These are phyloP conservation scores for Plumapathes pennacea DNA, from an alignment of 92 coral and sea anemone species.

Conservation along the genomic window DNA sequence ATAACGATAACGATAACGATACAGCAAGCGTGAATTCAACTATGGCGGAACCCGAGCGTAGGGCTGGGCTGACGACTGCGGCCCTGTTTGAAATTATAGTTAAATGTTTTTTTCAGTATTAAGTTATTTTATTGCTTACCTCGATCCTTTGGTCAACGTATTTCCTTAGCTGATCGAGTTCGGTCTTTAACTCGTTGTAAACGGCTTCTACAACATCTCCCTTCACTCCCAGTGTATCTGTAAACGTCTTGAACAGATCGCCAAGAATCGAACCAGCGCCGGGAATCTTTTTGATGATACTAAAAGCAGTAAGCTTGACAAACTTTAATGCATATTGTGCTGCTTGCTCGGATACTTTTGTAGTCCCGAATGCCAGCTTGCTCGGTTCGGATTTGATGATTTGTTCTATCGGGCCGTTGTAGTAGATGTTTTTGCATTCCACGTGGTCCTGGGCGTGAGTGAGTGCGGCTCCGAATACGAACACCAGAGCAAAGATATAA, in stretches of 20 bases:
- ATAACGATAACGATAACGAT: too few species aligned
- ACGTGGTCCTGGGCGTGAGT: background rate
- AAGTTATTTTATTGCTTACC: background rate
- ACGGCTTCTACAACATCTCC: background rate
- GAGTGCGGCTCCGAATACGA: too few species aligned
- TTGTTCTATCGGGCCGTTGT: slow-evolving; percentile 9
- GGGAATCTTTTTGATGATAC: background rate
- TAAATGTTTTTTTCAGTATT: background rate
- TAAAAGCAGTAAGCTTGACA: background rate
- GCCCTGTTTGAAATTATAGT: background rate
- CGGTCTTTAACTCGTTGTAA: slow-evolving; percentile 1
- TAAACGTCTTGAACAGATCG: background rate
- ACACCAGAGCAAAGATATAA: too few species aligned
- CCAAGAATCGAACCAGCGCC: background rate
- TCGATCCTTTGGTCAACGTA: slow-evolving; percentile 15
- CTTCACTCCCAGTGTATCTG: background rate
- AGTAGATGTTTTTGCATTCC: slow-evolving; percentile 1
- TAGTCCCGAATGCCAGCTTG: slow-evolving; percentile 5
- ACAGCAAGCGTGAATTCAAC: too few species aligned
- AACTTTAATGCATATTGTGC: background rate
- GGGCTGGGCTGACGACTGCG: too few species aligned
- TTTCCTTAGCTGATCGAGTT: slow-evolving; percentile 2
- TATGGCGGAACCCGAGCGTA: too few species aligned
- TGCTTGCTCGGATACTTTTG: background rate
- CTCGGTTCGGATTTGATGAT: slow-evolving; percentile 5